These are phyloP conservation scores for Euglossa dilemma DNA, from an alignment of 1,140 invertebrate species.

Conservation along the genomic window DNA sequence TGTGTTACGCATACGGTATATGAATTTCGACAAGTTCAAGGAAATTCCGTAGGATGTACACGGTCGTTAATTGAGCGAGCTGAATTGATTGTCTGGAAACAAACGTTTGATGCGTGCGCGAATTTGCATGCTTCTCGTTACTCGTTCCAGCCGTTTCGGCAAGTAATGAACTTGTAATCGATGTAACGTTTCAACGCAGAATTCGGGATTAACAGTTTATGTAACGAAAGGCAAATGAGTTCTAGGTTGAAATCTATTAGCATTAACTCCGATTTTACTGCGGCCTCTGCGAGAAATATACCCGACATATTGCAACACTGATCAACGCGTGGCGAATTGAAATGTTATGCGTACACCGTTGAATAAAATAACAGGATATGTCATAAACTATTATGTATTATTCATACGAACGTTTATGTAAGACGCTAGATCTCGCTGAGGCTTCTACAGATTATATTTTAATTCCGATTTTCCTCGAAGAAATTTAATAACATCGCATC, in stretches of 20 bases:
- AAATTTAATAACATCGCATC: too few species aligned
- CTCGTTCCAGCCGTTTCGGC: background rate
- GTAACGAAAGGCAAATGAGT: constrained; percentile 5
- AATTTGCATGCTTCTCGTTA: constrained; percentile 13
- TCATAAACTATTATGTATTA: too few species aligned
- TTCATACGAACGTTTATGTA: too few species aligned
- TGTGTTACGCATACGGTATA: too few species aligned
- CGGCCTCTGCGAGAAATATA: background rate
- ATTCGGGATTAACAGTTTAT: constrained; percentile 19
- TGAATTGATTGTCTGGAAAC: constrained; percentile 21
- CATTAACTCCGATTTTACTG: background rate
- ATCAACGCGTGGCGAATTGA: too few species aligned
- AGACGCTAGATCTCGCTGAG: too few species aligned
- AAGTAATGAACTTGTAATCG: constrained; percentile 21
- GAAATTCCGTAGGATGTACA: background rate
- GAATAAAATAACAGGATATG: too few species aligned
- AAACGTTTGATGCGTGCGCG: constrained; percentile 11
- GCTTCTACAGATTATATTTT: too few species aligned
- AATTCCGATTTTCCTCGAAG: too few species aligned
- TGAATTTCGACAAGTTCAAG: background rate
- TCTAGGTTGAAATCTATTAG: background rate
- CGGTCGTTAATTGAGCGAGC: constrained; percentile 7
- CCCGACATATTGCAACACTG: too few species aligned
- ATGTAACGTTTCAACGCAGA: constrained; percentile 4
- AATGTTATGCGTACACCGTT: too few species aligned